phyloP scores from a whole-genome alignment of 2,888 invertebrate species.

The Polylopha cassiicola region DNA sequence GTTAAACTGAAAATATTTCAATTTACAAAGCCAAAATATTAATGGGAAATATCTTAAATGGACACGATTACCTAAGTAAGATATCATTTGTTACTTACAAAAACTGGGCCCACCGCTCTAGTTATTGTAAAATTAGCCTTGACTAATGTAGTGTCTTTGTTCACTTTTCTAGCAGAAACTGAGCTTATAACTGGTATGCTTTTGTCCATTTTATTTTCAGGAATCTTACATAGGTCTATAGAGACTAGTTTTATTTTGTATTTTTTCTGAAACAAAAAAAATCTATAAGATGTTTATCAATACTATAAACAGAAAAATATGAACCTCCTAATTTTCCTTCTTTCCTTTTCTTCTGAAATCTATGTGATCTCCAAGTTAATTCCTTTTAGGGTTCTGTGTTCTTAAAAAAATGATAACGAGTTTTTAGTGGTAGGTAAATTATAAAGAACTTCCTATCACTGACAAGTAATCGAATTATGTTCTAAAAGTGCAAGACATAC shows the following conservation, averaged over 20 bases:
- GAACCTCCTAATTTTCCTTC: too few species aligned
- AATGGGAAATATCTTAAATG: neutral
- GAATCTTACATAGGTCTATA: neutral
- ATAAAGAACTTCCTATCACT: too few species aligned
- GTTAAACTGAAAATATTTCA: slow-evolving; percentile 7
- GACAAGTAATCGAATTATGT: too few species aligned
- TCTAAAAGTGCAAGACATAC: too few species aligned
- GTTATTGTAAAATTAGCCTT: slow-evolving; percentile 8
- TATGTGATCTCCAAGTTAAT: too few species aligned
- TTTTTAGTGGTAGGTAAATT: too few species aligned
- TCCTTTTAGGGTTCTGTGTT: too few species aligned
- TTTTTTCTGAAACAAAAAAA: slow-evolving; percentile 5
- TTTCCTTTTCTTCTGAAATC: too few species aligned
- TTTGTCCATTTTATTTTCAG: neutral
- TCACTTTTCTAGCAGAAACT: neutral
- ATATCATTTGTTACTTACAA: neutral
- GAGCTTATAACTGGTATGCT: slow-evolving; percentile 1
- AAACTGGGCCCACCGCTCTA: slow-evolving; percentile 1
- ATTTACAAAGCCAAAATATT: too few species aligned
- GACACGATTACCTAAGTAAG: neutral
- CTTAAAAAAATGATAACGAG: too few species aligned
- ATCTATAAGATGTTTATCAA: too few species aligned
- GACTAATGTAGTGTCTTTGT: neutral
- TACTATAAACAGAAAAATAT: too few species aligned
- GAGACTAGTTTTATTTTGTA: slow-evolving; percentile 9